These are phyloP conservation scores for Cancer borealis DNA, from an alignment of 2,888 invertebrate genomes.

Conservation along the genomic window DNA sequence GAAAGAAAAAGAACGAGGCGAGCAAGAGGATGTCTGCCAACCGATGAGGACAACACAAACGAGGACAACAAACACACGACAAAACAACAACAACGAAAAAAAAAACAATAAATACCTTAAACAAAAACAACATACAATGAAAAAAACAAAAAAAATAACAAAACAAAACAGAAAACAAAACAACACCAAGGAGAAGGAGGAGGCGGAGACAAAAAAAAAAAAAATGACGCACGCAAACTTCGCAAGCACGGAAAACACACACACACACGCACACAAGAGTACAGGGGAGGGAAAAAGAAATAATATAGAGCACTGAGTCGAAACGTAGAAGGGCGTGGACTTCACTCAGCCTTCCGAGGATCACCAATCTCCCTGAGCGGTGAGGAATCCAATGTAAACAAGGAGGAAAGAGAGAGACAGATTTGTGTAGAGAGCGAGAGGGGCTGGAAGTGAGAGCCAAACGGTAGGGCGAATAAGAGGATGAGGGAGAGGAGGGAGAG, in stretches of 20 bases:
- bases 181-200: not conserved
- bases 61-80: not conserved
- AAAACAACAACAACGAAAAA: not conserved
- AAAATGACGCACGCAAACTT: conserved; percentile 17
- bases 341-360: not conserved
- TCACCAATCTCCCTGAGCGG: conserved; percentile 37
- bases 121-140: not conserved
- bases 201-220: not conserved
- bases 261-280: not conserved
- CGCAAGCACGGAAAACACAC: not conserved
- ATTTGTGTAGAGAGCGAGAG: conserved; percentile 3
- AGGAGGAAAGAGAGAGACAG: conserved; percentile 34
- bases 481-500: conserved; percentile 26
- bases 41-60: not conserved
- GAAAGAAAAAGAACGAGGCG: conserved; percentile 12
- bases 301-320: conserved; percentile 24
- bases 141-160: not conserved
- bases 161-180: not conserved
- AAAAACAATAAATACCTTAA: not conserved
- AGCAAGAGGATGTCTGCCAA: not conserved
- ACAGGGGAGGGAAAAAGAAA: not conserved
- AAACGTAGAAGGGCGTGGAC: not conserved
- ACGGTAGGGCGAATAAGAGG: conserved; percentile 28
- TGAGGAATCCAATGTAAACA: conserved; percentile 10
- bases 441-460: not conserved